Evolutionary conservation across 2,888 invertebrate genomes (phyloP), one percentile per base, ranked within the genome.

Genomic region (Melolontha melolontha): DNA sequence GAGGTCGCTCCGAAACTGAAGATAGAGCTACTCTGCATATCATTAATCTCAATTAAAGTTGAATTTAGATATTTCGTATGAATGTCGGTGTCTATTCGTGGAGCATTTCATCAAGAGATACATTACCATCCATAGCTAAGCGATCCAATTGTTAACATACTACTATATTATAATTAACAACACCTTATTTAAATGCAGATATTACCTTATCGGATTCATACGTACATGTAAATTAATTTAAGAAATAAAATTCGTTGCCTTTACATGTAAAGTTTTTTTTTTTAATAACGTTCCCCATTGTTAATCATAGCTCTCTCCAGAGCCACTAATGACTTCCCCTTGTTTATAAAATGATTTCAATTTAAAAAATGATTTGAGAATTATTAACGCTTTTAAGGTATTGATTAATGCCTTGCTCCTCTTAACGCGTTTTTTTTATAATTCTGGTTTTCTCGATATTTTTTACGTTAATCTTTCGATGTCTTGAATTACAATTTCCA

Each of bases 11-110:
- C 79, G 76, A 78, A 79, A 77, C 80, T 79, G 76, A 79, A 81
- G 80, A 81, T 81, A 81, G 80, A 80, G 81, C 80, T 81, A 81
- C 80, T 83, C 82, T 81, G 81, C 82, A 83, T 83, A 80, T 82
- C 82, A 82, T 83, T 82, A 80, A 83, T 83, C 82, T 82, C 81
- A 83, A 83, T 83, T 82, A 82, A 83, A 83, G 77, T 81, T 79
- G 78, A 79, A 82, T 83, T 82, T 82, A 80, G 81, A 81, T 82
- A 81, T 82, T 80, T 79, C 75, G 75, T 77, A 79, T 79, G 80
- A 79, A 80, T 78, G 79, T 77, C 77, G 77, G 78, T 80, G 79
- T 80, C 79, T 81, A 80, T 81, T 81, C 76, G 77, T 77, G 76
- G 73, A 74, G 75, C 76, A 73, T 77, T 79, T 75, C 76, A 76